phyloP scores from a whole-genome alignment of 2,888 invertebrate genomes.

The Imbricaverruca yamaguchii region DNA sequence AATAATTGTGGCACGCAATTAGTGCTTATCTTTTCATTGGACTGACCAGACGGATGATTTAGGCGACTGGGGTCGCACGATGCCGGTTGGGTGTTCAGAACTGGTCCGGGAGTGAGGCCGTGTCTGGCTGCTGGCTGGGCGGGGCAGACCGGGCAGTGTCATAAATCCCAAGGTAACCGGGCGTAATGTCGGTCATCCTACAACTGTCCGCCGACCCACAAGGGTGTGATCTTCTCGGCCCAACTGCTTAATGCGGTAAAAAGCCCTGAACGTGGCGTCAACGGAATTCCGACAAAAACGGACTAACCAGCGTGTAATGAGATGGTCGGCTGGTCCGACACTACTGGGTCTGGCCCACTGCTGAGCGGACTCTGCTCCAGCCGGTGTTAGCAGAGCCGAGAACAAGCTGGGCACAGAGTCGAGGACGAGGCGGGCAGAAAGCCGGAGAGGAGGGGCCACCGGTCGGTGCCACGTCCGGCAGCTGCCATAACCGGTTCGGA shows the following conservation, averaged over 20 bases:
- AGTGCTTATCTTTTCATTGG: not conserved
- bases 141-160: not conserved
- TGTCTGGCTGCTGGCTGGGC: not conserved
- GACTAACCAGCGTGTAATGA: too few species aligned
- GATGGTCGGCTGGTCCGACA: too few species aligned
- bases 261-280: not conserved
- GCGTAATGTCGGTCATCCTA: not conserved
- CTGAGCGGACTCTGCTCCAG: not conserved
- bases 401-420: too few species aligned
- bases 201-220: not conserved
- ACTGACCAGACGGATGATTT: not conserved
- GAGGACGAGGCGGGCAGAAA: too few species aligned
- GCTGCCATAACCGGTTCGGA: too few species aligned
- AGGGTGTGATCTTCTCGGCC: constrained; percentile 1
- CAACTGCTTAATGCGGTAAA: not conserved
- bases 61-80: not conserved
- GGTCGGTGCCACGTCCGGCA: too few species aligned
- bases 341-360: not conserved
- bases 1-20: not conserved
- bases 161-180: not conserved
- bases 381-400: not conserved
- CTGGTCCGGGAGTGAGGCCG: not conserved
- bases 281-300: not conserved
- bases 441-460: too few species aligned
- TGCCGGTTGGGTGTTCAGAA: not conserved